A percentile compares a stretch with the other conserved stretches of the same genome.
phyloP scores from a whole-genome alignment of 1,140 invertebrate species.

The Diorhabda elongata region DNA sequence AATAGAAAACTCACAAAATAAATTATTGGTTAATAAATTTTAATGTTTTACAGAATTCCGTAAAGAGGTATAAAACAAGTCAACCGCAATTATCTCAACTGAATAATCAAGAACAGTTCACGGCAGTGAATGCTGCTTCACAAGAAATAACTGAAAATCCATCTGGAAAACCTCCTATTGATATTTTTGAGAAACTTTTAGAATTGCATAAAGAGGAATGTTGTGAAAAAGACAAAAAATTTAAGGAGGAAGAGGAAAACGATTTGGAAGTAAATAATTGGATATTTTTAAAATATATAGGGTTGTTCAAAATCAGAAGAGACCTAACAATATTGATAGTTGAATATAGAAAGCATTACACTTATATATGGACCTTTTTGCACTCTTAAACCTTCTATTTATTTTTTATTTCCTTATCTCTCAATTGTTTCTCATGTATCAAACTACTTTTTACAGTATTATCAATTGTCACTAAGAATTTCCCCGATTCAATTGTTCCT shows the following conservation, averaged over 20 bases:
- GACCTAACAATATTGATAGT: too few species aligned
- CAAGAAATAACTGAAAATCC: conserved; percentile 22
- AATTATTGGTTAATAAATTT: conserved; percentile 2
- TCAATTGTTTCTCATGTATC: too few species aligned
- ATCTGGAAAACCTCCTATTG: conserved; percentile 22
- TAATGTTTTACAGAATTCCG: conserved; percentile 34
- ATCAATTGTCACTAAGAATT: too few species aligned
- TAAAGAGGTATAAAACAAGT: conserved; percentile 44
- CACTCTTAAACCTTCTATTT: too few species aligned
- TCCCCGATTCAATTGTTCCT: too few species aligned
- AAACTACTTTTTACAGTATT: too few species aligned
- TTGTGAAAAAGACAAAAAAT: conserved; percentile 14
- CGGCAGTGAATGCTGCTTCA: conserved; percentile 22
- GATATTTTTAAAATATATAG: too few species aligned
- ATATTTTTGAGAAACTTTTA: conserved; percentile 38
- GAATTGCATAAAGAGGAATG: conserved; percentile 43
- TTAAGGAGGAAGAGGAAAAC: background rate
- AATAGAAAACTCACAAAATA: background rate
- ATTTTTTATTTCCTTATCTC: too few species aligned
- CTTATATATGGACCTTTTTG: too few species aligned
- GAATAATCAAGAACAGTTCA: conserved; percentile 33
- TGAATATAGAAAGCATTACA: too few species aligned
- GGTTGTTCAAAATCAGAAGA: too few species aligned
- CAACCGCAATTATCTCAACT: conserved; percentile 39
- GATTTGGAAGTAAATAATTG: too few species aligned